Conservation (phyloP, 2,888 invertebrate species). For the Busseola fusca region DNA sequence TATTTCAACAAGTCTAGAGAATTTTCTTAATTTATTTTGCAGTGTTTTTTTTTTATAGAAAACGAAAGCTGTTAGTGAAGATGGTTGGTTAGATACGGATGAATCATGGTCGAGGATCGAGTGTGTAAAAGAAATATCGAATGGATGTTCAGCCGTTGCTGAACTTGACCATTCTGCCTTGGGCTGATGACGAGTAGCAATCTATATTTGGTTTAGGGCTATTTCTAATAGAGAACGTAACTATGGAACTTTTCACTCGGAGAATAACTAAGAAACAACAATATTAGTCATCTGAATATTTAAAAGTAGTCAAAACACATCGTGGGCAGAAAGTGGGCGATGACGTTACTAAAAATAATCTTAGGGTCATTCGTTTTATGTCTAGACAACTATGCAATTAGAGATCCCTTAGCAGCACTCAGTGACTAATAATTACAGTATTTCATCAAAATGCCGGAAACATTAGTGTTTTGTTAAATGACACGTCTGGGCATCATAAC, state of each 20-base stretch:
- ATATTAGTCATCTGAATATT: conserved; percentile 33
- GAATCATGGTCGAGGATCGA: not conserved
- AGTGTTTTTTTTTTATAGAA: conserved; percentile 5
- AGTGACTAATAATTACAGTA: conserved; percentile 48
- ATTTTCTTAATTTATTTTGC: conserved; percentile 9
- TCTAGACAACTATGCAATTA: conserved; percentile 53
- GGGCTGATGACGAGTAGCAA: not conserved
- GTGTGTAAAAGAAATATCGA: not conserved
- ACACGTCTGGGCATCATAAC: conserved; percentile 47
- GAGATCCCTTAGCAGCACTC: conserved; percentile 11
- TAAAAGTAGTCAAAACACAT: not conserved
- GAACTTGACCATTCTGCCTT: not conserved
- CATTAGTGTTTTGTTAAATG: conserved; percentile 39
- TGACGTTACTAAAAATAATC: conserved; percentile 26
- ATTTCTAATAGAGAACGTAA: not conserved
- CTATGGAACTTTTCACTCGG: not conserved
- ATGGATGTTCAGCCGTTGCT: not conserved
- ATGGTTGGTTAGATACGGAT: not conserved
- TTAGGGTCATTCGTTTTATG: conserved; percentile 21
- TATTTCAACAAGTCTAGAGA: not conserved
- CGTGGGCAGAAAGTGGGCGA: conserved; percentile 41
- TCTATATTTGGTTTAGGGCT: not conserved
- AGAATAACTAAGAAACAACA: not conserved
- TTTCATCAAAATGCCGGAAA: conserved; percentile 37
- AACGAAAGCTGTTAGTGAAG: conserved; percentile 7